A percentile compares a stretch with the other conserved stretches of the same genome.
phyloP scores from a whole-genome alignment of 2,113 vertebrate species.

The Ictidomys tridecemlineatus region DNA sequence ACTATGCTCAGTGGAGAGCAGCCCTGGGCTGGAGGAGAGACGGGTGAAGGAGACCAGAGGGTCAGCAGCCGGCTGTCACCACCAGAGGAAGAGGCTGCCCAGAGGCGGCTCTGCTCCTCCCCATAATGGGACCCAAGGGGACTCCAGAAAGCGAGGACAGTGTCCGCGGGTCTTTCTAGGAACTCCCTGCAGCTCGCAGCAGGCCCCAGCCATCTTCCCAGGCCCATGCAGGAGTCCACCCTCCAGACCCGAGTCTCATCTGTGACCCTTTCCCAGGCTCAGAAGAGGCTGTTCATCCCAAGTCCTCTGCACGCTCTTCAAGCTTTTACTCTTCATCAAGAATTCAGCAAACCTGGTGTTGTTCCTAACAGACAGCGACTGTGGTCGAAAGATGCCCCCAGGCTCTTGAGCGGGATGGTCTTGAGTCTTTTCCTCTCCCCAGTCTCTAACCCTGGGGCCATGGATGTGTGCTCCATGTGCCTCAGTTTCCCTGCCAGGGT shows the following conservation, averaged over 20 bases:
- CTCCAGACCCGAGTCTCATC: background rate
- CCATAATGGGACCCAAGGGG: background rate
- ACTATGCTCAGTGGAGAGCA: fast-evolving
- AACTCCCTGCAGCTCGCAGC: too few relatives aligned
- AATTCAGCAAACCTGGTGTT: fast-evolving
- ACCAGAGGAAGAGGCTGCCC: background rate
- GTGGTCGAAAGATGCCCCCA: background rate
- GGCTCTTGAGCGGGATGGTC: too few relatives aligned
- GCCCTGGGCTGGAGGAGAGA: fast-evolving
- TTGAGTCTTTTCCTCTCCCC: background rate
- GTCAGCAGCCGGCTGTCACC: fast-evolving
- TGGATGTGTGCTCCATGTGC: fast-evolving
- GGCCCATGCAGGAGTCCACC: background rate
- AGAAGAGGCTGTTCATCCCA: fast-evolving
- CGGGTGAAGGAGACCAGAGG: background rate
- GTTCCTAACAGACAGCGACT: fast-evolving
- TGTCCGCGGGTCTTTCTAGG: background rate
- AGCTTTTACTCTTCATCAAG: fast-evolving
- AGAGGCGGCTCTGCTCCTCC: background rate
- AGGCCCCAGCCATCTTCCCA: too few relatives aligned
- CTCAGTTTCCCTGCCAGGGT: background rate
- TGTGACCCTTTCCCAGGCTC: background rate
- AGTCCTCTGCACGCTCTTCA: fast-evolving
- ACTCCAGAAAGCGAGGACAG: too few relatives aligned
- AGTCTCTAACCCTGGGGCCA: too few relatives aligned